A percentile compares a stretch with the other conserved stretches of the same genome.
Evolutionary conservation across 2,888 invertebrate species (phyloP).

Genomic region (Tribolium freemani): DNA sequence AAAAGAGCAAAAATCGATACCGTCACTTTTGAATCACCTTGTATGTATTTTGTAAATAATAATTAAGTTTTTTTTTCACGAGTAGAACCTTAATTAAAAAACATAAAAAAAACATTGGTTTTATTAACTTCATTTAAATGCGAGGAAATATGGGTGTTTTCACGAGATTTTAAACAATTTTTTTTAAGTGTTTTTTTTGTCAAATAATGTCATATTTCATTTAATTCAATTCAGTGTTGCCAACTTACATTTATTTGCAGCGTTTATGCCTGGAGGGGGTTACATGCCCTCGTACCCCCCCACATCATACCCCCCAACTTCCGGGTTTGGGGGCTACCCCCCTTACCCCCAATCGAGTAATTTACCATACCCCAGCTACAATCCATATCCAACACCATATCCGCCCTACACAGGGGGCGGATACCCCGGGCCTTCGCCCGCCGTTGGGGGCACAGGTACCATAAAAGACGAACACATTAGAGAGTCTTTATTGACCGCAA

Average conservation of each 20-base stretch:
- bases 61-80: no score
- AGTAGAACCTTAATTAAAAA: no score
- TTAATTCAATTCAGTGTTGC: no score
- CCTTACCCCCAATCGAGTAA: conserved; percentile 47
- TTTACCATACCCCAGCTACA: conserved; percentile 49
- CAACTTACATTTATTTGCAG: conserved; percentile 54
- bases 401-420: conserved; percentile 47
- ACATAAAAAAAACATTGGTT: no score
- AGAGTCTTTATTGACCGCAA: conserved; percentile 93
- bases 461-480: conserved; percentile 96
- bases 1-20: no score
- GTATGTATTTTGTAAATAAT: no score
- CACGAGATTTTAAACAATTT: no score
- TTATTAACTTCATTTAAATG: no score
- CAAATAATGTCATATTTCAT: no score
- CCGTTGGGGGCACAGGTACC: conserved; percentile 76
- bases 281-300: conserved; percentile 56
- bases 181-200: no score
- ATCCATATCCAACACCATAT: conserved; percentile 53
- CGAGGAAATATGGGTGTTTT: no score
- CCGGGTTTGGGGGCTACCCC: conserved; percentile 41
- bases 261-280: conserved; percentile 65
- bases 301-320: conserved; percentile 44
- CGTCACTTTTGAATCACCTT: no score
- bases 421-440: conserved; percentile 58